These are phyloP conservation scores for Panulirus ornatus DNA, from an alignment of 1,140 invertebrate genomes.

Conservation along the genomic window DNA sequence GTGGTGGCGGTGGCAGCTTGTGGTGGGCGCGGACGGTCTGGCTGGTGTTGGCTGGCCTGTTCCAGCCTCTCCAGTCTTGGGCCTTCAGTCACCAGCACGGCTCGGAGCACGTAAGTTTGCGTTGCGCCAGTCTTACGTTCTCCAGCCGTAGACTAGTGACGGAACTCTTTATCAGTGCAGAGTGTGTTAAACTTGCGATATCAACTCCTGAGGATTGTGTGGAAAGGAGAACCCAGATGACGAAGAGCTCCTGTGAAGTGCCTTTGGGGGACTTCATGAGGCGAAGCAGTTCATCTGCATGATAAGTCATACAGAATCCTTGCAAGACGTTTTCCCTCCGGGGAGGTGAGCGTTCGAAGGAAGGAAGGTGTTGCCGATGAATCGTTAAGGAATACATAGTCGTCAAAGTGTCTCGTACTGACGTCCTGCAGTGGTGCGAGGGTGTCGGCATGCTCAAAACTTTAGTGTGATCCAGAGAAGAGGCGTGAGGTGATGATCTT, in stretches of 20 bases:
- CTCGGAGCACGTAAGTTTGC: neutral
- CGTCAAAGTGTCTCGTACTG: too few relatives aligned
- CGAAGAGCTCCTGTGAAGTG: neutral
- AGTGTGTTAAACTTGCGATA: neutral
- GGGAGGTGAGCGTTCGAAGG: too few relatives aligned
- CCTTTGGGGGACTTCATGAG: neutral
- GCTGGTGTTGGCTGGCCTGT: slow-evolving; percentile 1
- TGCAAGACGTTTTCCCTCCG: neutral
- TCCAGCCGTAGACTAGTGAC: slow-evolving; percentile 16
- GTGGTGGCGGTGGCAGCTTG: neutral
- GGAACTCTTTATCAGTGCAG: neutral
- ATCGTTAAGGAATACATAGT: too few relatives aligned
- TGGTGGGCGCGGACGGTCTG: slow-evolving; percentile 6
- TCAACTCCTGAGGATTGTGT: neutral
- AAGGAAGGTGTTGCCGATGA: neutral
- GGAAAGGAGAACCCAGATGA: neutral
- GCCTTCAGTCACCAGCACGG: slow-evolving; percentile 4
- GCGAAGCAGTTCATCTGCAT: neutral
- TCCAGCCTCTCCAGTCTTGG: slow-evolving; percentile 18
- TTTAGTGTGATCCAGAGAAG: neutral
- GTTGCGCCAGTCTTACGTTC: neutral
- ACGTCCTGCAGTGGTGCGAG: too few relatives aligned
- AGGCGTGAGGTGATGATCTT: neutral
- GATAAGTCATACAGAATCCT: neutral
- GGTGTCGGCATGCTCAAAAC: neutral